These are phyloP conservation scores for Whitmania pigra DNA, from an alignment of 1,140 invertebrate species.

Conservation along the genomic window DNA sequence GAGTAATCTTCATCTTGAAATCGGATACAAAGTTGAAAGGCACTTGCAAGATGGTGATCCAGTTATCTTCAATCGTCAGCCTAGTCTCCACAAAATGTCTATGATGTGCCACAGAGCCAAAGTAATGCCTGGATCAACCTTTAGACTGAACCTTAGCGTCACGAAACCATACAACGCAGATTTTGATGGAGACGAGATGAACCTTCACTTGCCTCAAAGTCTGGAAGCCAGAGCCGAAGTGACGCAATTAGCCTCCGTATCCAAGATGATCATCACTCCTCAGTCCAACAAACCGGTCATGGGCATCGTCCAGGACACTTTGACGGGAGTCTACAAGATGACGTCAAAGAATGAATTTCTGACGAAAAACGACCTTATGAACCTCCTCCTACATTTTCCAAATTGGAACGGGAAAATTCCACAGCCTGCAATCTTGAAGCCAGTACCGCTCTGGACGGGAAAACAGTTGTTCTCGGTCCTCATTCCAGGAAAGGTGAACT, in stretches of 20 bases:
- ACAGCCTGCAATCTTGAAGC: slow-evolving; percentile 71
- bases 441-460: slow-evolving; percentile 78
- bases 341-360: slow-evolving; percentile 97
- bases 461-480: slow-evolving; percentile 88
- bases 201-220: slow-evolving; percentile 92
- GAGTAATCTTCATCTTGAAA: too few species aligned
- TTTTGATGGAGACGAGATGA: slow-evolving; percentile 99
- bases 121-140: too few species aligned
- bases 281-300: slow-evolving; percentile 60
- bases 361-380: slow-evolving; percentile 82
- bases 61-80: too few species aligned
- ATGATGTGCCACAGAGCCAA: too few species aligned
- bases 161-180: slow-evolving; percentile 87
- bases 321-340: slow-evolving; percentile 98
- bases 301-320: slow-evolving; percentile 98
- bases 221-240: slow-evolving; percentile 95
- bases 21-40: too few species aligned
- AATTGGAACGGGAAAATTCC: slow-evolving; percentile 99
- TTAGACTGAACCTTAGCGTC: too few species aligned
- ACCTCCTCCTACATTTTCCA: slow-evolving; percentile 92
- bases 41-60: too few species aligned
- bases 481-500: slow-evolving; percentile 88
- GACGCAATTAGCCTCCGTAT: slow-evolving; percentile 87
- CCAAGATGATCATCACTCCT: slow-evolving; percentile 87
- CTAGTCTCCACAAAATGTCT: too few species aligned